Conservation (phyloP, 1,140 invertebrate genomes). For the Zophobas morio region DNA sequence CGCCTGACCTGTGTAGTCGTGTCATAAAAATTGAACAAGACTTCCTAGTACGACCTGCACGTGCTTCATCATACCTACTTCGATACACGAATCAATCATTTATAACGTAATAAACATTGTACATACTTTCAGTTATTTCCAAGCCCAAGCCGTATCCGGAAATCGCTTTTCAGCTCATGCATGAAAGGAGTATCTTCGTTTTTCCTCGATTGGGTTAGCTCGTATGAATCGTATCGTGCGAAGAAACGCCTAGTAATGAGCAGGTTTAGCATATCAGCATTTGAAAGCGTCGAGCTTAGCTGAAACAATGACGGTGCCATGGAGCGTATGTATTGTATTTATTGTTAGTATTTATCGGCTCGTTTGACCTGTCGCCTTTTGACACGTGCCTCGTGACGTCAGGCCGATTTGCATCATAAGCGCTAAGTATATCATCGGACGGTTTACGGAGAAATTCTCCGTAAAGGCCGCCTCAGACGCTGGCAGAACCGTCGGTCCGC, state of each 20-base stretch:
- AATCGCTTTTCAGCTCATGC: neutral
- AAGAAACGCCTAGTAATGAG: conserved; percentile 25
- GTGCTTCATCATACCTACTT: conserved; percentile 47
- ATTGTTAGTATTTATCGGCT: conserved; percentile 53
- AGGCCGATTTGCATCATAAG: conserved; percentile 32
- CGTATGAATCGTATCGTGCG: conserved; percentile 13
- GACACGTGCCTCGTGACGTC: conserved; percentile 55
- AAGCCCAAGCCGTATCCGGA: conserved; percentile 18
- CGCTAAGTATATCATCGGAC: conserved; percentile 1
- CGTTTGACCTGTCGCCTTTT: conserved; percentile 56
- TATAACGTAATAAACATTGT: conserved; percentile 46
- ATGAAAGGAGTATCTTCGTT: conserved; percentile 33
- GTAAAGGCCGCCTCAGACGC: too few species aligned
- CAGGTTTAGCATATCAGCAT: conserved; percentile 36
- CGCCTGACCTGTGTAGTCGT: conserved; percentile 46
- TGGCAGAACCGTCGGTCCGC: too few species aligned
- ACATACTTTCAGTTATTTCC: conserved; percentile 39
- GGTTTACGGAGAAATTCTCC: conserved; percentile 8
- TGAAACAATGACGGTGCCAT: conserved; percentile 38
- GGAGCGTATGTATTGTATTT: conserved; percentile 44
- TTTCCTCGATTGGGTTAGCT: conserved; percentile 3
- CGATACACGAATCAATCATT: conserved; percentile 47
- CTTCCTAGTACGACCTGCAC: conserved; percentile 49
- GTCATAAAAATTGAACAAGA: conserved; percentile 49
- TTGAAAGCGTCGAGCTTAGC: conserved; percentile 39